These are phyloP conservation scores for Fopius arisanus DNA, from an alignment of 1,140 invertebrate species.

Conservation along the genomic window DNA sequence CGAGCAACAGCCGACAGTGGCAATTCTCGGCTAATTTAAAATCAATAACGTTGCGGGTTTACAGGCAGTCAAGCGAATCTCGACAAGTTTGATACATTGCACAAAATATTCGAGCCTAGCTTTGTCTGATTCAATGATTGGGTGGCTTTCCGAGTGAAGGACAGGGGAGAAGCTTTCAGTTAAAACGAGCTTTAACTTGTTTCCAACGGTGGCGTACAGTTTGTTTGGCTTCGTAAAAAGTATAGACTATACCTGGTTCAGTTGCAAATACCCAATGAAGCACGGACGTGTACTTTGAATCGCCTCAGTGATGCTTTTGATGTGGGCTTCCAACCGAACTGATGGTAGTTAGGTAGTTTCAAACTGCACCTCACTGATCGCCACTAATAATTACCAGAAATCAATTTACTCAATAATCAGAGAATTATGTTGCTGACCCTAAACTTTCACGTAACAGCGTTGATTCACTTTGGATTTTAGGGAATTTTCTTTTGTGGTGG, in stretches of 20 bases:
- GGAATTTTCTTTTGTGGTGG: too few relatives aligned
- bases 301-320: background rate
- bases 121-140: background rate
- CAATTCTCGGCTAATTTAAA: background rate
- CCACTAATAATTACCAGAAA: background rate
- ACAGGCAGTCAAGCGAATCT: background rate
- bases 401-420: background rate
- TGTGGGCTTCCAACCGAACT: background rate
- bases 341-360: background rate
- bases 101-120: background rate
- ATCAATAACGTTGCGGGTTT: background rate
- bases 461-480: background rate
- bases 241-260: background rate
- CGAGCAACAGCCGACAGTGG: background rate
- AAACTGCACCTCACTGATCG: background rate
- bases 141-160: background rate
- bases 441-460: background rate
- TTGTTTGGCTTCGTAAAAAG: background rate
- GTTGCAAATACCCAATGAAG: slow-evolving; percentile 8
- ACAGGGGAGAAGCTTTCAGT: background rate
- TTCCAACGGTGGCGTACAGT: background rate
- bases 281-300: background rate
- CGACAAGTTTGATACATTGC: slow-evolving; percentile 1
- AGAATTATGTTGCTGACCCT: background rate
- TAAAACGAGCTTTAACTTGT: background rate